Percentiles rank a stretch among this genome's conserved stretches.
Conservation (phyloP, 2,797 vertebrate genomes). For the Furcifer pardalis region DNA sequence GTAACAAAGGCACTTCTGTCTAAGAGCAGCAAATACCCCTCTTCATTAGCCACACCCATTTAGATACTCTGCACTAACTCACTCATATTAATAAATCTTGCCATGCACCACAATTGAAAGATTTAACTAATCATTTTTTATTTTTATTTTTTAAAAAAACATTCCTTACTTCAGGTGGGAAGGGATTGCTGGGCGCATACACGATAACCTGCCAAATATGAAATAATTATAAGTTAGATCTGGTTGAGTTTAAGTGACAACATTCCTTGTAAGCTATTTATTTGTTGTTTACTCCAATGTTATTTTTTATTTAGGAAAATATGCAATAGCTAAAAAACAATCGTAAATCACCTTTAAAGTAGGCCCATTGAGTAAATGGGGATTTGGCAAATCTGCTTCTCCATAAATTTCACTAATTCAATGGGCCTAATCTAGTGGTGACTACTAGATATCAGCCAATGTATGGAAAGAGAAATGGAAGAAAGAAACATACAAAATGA, state of each 20-base stretch:
- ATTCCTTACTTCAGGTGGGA: constrained; percentile 30
- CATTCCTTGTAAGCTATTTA: neutral
- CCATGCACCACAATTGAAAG: neutral
- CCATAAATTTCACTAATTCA: too few relatives aligned
- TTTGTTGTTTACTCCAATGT: neutral
- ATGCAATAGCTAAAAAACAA: neutral
- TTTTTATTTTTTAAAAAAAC: neutral
- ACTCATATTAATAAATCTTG: neutral
- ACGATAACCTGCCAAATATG: constrained; percentile 12
- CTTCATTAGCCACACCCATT: neutral
- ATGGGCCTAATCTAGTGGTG: too few relatives aligned
- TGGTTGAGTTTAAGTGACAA: neutral
- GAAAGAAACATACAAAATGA: neutral
- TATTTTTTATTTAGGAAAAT: neutral
- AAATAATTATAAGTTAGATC: neutral
- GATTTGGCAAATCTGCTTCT: too few relatives aligned
- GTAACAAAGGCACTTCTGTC: neutral
- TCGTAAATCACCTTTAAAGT: too few relatives aligned
- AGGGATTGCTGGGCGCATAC: constrained; percentile 17
- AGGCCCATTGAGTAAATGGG: too few relatives aligned
- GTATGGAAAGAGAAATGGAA: neutral
- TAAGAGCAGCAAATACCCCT: neutral
- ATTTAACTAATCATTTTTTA: neutral
- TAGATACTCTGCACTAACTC: neutral
- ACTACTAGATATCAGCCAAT: too few relatives aligned